A percentile compares a stretch with the other conserved stretches of the same genome.
Evolutionary conservation across 2,888 invertebrate species (phyloP).

Genomic region (Tigriopus californicus): DNA sequence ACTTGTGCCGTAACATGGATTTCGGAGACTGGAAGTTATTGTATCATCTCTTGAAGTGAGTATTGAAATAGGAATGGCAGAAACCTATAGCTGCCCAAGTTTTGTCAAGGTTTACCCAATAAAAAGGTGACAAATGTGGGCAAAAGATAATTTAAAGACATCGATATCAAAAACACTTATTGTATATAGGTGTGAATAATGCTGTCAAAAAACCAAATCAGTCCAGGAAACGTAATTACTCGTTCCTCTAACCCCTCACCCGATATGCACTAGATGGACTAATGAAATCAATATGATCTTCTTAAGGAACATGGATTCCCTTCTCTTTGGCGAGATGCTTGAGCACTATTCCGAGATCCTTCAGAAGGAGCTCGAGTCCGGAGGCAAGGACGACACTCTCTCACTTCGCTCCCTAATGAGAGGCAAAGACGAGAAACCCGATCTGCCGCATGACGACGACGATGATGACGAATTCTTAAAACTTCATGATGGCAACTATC

Average conservation of each 20-base stretch:
- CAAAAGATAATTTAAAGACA: too few relatives aligned
- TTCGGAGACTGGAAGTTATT: not conserved
- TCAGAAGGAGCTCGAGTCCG: not conserved
- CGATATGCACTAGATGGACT: too few relatives aligned
- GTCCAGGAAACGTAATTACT: too few relatives aligned
- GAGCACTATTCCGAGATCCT: not conserved
- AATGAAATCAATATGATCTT: not conserved
- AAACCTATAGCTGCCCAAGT: too few relatives aligned
- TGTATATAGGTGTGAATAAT: too few relatives aligned
- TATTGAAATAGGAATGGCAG: too few relatives aligned
- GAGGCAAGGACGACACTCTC: not conserved
- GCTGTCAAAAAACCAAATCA: too few relatives aligned
- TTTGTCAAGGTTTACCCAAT: too few relatives aligned
- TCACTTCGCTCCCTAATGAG: not conserved
- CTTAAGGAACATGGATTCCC: constrained; percentile 11
- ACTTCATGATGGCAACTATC: not conserved
- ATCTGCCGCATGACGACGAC: not conserved
- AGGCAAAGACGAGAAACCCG: constrained; percentile 4
- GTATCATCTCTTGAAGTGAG: not conserved
- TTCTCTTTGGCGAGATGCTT: constrained; percentile 1
- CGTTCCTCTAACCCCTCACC: too few relatives aligned
- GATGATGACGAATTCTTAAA: not conserved
- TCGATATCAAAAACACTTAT: too few relatives aligned
- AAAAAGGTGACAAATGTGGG: too few relatives aligned
- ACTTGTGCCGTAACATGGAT: not conserved